These are phyloP conservation scores for Meiosimyza platycephala DNA, from an alignment of 2,888 invertebrate species.

Conservation along the genomic window DNA sequence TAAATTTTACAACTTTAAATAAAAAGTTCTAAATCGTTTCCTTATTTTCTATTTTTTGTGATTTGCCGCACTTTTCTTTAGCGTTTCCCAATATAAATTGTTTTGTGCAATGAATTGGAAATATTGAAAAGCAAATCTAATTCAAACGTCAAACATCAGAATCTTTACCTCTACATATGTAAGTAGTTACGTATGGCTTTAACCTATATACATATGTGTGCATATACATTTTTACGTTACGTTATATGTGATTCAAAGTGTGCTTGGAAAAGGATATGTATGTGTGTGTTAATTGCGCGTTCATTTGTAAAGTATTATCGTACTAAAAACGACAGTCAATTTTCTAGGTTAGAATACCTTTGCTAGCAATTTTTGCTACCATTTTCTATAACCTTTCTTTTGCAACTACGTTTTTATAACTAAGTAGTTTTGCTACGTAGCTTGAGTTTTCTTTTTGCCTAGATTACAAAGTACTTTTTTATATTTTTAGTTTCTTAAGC, in stretches of 20 bases:
- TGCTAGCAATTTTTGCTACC: neutral
- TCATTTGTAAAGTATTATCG: neutral
- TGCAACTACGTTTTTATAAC: neutral
- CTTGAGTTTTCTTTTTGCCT: neutral
- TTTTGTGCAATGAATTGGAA: slow-evolving; percentile 31
- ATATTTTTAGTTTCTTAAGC: too few species aligned
- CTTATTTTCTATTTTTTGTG: too few species aligned
- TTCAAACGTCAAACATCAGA: neutral
- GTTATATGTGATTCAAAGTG: neutral
- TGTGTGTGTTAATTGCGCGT: slow-evolving; percentile 9
- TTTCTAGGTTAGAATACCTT: slow-evolving; percentile 3
- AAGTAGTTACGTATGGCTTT: too few species aligned
- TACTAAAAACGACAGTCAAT: neutral
- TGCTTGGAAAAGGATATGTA: neutral
- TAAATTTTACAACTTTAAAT: too few species aligned
- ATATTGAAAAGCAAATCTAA: slow-evolving; percentile 8
- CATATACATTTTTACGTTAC: neutral
- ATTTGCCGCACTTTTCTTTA: too few species aligned
- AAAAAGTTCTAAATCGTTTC: too few species aligned
- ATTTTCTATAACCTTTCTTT: neutral
- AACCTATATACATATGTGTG: too few species aligned
- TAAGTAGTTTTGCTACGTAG: neutral
- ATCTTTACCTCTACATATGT: neutral
- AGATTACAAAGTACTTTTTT: too few species aligned
- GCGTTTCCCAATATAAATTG: neutral